phyloP scores from a whole-genome alignment of 2,113 vertebrate species.

The Seriola dumerili region DNA sequence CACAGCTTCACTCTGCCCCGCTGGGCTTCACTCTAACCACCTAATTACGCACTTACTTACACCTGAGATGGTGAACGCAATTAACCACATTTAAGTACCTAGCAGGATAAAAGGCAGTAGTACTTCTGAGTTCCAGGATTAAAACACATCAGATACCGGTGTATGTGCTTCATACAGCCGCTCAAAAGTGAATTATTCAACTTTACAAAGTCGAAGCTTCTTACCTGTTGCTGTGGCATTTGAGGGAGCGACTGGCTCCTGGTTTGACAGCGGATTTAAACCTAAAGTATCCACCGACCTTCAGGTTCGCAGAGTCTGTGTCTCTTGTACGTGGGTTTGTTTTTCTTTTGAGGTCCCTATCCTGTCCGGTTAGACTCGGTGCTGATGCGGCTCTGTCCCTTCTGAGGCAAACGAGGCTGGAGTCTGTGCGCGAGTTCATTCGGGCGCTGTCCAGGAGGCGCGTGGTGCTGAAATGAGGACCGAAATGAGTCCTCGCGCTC shows the following conservation, averaged over 20 bases:
- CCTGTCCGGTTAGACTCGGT: slow-evolving; percentile 22
- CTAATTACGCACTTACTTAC: slow-evolving; percentile 47
- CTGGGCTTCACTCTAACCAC: slow-evolving; percentile 38
- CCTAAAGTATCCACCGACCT: slow-evolving; percentile 44
- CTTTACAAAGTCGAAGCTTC: slow-evolving; percentile 27
- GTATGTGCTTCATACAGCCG: not conserved
- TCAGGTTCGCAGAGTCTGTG: slow-evolving; percentile 28
- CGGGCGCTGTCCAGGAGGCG: slow-evolving; percentile 86
- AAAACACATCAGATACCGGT: not conserved
- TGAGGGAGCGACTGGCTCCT: slow-evolving; percentile 62
- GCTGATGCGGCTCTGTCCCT: slow-evolving; percentile 61
- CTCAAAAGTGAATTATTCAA: not conserved
- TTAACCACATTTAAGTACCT: slow-evolving; percentile 43
- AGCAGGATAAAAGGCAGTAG: slow-evolving; percentile 23
- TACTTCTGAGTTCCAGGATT: not conserved
- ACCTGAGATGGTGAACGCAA: slow-evolving; percentile 43
- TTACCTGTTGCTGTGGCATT: slow-evolving; percentile 80
- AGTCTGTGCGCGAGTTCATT: slow-evolving; percentile 67
- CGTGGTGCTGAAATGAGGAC: slow-evolving; percentile 88
- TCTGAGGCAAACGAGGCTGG: slow-evolving; percentile 44
- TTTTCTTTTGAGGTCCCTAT: slow-evolving; percentile 23
- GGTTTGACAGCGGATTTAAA: slow-evolving; percentile 5
- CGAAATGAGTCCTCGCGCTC: slow-evolving; percentile 79
- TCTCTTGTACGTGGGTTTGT: not conserved
- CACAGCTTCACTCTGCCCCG: slow-evolving; percentile 9